Base-by-base conservation (phyloP, 2,113 vertebrate species). In the Entomyzon cyanotis region DNA sequence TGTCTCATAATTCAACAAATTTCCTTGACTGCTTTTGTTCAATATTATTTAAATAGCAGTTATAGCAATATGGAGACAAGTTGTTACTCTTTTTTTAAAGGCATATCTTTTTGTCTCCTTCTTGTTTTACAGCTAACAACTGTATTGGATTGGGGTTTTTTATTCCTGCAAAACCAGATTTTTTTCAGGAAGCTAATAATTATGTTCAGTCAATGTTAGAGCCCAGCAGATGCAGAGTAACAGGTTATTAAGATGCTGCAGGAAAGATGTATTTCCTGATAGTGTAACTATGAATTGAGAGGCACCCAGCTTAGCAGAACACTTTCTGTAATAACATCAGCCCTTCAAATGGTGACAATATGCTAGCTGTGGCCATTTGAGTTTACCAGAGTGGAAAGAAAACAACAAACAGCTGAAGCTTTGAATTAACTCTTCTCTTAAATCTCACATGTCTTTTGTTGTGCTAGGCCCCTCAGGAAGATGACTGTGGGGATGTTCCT, bases 401-500 rank as follows among this genome's bases (percentile, higher is more conserved):
- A 70, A 64, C 18, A 50, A 16, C 6, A 39, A 53, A 28, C 20
- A 77, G n/a, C 33, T 73, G 79, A 67, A 82, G 17, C 10, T 88
- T 70, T 84, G 28, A 42, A 58, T 25, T 76, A 27, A 15, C 44
- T 19, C 28, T 74, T 84, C 16, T 59, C 30, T 76, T 68, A 71
- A 42, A 55, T 65, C 47, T 87, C 42, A 31, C 0, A 0, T 30
- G 9, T 82, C 64, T 60, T 37, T 50, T 89, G 23, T 64, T 71
- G 10, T 44, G 6, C 25, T 97, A 99, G 99, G 76, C 98, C 99
- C 53, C 94, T 99, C 95, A 99, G 91, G 96, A 99, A 96, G 98
- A 99, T 99, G 95, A 99, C 99, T 2, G 98, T 99, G 13, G 99
- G 99, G 10, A 99, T 99, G 99, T 86, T 99, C 79, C 90, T 99